Base-by-base conservation (phyloP, 2,113 vertebrate genomes). In the Poicephalus meyeri region DNA sequence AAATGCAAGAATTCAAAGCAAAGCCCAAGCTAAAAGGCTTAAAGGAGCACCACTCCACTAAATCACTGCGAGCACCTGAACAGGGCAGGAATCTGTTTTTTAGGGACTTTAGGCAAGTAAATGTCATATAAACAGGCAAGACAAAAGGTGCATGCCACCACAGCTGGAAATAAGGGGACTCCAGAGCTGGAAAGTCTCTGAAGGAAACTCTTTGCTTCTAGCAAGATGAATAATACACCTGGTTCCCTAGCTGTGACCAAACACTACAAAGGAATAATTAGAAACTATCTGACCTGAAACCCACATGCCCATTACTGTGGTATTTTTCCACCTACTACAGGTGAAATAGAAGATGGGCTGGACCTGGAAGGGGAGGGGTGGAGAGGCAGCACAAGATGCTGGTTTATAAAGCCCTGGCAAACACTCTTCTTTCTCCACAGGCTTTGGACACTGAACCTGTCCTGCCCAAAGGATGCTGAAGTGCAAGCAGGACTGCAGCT, bases 241-340 rank as follows among this genome's bases (percentile, higher is more conserved):
- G 94, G 94, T 63, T 96, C 88, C 88, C 86, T 68, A 49, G 82
- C 35, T 35, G 80, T 89, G 95, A 96, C 80, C 95, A 96, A 97
- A 97, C 91, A 94, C 86, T 96, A 94, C 81, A 89, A 86, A 91
- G 95, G 89, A 96, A 83, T 97, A 97, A 97, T 97, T 97, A 95
- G 96, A 94, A 96, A 78, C 93, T 96, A 93, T 87, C 96, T 97
- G 97, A 97, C 97, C 97, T 97, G 97, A 96, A 97, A 97, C 94
- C 92, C 93, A 91, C 92, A 95, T 97, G 91, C 77, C 94, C 95
- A 96, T 95, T 97, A 96, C 83, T 95, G 95, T 74, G 95, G 97
- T 97, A 97, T 96, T 97, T 97, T 97, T 97, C 97, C 97, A 97
- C 97, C 97, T 97, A 96, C 94, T 76, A 60, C 58, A 77, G 93